Evolutionary conservation across 1,140 invertebrate genomes (phyloP).

Genomic region (Saxidomus purpurata): DNA sequence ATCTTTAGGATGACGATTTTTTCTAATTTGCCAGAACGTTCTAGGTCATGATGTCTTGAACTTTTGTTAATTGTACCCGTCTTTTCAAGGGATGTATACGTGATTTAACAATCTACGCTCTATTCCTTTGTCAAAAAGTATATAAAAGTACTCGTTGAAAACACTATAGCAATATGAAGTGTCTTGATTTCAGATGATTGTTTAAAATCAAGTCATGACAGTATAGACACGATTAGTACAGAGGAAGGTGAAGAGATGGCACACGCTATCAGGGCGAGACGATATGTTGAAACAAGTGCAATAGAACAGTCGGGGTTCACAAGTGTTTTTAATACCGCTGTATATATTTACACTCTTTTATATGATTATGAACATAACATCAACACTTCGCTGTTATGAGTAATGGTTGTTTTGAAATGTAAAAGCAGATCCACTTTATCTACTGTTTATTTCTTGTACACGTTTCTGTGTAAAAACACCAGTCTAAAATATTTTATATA

Average conservation of each 20-base stretch:
- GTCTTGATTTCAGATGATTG: slow-evolving; percentile 53
- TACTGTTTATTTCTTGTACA: neutral
- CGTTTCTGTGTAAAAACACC: neutral
- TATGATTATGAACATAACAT: neutral
- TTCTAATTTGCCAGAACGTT: no score
- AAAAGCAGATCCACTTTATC: neutral
- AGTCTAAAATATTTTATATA: no score
- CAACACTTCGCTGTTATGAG: no score
- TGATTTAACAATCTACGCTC: no score
- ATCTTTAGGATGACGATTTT: no score
- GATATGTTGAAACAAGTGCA: slow-evolving; percentile 65
- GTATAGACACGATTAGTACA: neutral
- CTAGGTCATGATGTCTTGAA: no score
- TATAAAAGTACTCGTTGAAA: no score
- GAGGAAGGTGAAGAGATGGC: slow-evolving; percentile 56
- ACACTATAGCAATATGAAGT: no score
- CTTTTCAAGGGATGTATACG: no score
- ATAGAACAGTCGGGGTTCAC: slow-evolving; percentile 48
- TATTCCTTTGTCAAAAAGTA: no score
- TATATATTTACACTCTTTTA: slow-evolving; percentile 23
- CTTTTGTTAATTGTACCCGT: no score
- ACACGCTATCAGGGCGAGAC: neutral
- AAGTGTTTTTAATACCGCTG: slow-evolving; percentile 28
- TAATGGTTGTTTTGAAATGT: neutral
- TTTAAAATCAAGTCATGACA: slow-evolving; percentile 16